Evolutionary conservation across 2,113 vertebrate genomes (phyloP).

Genomic region (Rhodinocichla rosea): DNA sequence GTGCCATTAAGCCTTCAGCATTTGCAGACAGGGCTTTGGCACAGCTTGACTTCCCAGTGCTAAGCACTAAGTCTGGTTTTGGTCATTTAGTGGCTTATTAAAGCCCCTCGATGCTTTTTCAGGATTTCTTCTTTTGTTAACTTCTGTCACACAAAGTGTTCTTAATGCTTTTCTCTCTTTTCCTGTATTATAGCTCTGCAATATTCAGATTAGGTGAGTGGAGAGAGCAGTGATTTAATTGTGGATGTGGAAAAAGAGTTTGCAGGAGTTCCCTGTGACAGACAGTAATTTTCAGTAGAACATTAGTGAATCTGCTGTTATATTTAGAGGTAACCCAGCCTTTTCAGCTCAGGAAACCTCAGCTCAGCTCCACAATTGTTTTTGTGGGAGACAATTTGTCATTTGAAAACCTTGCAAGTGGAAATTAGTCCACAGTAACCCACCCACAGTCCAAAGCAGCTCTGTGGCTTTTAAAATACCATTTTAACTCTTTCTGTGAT

Average conservation of each 20-base stretch:
- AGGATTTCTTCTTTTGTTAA: background rate
- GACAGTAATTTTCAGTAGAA: background rate
- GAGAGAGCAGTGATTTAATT: background rate
- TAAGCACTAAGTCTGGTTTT: background rate
- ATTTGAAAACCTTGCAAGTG: background rate
- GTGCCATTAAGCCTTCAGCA: background rate
- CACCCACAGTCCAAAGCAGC: background rate
- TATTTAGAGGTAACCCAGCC: background rate
- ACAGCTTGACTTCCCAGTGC: background rate
- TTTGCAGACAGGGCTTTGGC: background rate
- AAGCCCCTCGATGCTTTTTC: background rate
- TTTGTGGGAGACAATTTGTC: background rate
- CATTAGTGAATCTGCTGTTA: background rate
- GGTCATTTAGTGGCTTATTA: background rate
- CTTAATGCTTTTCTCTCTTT: background rate
- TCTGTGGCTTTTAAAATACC: background rate
- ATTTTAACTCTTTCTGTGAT: background rate
- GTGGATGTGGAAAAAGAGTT: background rate
- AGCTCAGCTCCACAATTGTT: background rate
- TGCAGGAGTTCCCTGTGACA: background rate
- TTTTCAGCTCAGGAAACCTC: background rate
- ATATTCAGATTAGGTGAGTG: background rate
- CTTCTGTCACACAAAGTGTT: background rate
- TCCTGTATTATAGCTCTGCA: background rate
- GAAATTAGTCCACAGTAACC: background rate